Percentiles rank a stretch among this genome's conserved stretches.
phyloP scores from a whole-genome alignment of 1,140 invertebrate genomes.

The Aleiodes sp. region DNA sequence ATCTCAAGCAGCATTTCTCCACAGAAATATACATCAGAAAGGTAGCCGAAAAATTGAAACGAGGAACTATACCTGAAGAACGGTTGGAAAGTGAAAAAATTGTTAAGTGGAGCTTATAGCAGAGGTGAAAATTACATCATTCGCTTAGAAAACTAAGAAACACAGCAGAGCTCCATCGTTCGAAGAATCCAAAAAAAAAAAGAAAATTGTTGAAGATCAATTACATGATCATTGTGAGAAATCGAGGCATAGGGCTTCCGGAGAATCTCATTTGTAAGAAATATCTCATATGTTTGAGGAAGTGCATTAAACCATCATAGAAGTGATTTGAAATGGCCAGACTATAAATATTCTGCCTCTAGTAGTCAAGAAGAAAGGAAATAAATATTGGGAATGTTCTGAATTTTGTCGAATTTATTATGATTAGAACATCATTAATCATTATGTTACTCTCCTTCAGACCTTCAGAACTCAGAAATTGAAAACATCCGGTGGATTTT shows the following conservation, averaged over 20 bases:
- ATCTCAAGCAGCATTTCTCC: background rate
- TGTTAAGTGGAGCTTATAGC: background rate
- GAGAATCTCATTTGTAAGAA: background rate
- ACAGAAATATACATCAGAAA: background rate
- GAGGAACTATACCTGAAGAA: background rate
- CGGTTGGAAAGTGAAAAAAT: background rate
- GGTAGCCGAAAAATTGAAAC: background rate
- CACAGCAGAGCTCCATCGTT: background rate
- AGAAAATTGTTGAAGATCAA: background rate
- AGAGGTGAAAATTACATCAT: background rate
- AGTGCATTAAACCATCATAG: background rate
- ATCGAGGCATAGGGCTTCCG: background rate
- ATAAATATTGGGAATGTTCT: background rate
- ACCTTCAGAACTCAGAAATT: background rate
- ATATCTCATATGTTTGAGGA: background rate
- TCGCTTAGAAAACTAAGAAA: background rate
- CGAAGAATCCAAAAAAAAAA: background rate
- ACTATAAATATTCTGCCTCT: too few species aligned
- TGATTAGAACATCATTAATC: background rate
- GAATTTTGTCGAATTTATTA: background rate
- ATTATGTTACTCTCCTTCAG: background rate
- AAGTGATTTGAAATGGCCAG: too few species aligned
- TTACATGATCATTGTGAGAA: background rate
- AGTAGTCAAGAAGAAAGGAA: background rate
- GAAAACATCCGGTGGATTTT: background rate